Evolutionary conservation across 2,888 invertebrate genomes (phyloP), one percentile per base, ranked within the genome.

Genomic region (Clusia tigrina): DNA sequence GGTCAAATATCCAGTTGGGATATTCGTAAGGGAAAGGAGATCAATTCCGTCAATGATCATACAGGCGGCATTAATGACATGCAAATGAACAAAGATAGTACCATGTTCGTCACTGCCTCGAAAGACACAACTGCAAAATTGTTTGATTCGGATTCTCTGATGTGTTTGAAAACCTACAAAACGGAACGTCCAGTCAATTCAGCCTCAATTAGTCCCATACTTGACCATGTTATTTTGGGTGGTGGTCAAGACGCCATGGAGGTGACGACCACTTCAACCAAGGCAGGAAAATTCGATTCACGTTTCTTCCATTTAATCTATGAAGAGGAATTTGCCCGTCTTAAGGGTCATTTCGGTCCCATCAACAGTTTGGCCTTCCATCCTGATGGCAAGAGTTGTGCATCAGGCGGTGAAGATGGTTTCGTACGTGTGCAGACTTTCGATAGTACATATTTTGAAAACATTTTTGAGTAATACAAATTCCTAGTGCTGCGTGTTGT

Each of bases 231-330:
- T 5, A 94, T 97, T 1, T 86, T 99, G 52, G 99, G 99, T 65
- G 99, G 99, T 83, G 99, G 99, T 75, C 99, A 99, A 86, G 99
- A 99, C 84, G 99, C 99, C 62, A 98, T 98, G 95, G 96, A 96
- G 79, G 98, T 98, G 64, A 97, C 97, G 52, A 96, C 95, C 1
- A 98, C 97, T 0, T 94, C 95, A 0, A 90, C 96, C 0, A 88
- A 95, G 73, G 90, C 94, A 66, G 99, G 98, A 58, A 98, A 98
- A 86, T 99, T 99, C 82, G 98, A 99, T 83, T 96, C 92, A 84
- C 84, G 90, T 52, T 95, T 98, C 86, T 98, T 93, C 88, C 96
- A 98, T 83, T 86, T 96, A 75, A 91, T 98, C 23, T 98, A 96
- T 83, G 97, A 97, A 85, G 96, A 98, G 80, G 98, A 98, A 81